Evolutionary conservation across 2,113 vertebrate genomes (phyloP).

Genomic region (Dolichotis patagonum): DNA sequence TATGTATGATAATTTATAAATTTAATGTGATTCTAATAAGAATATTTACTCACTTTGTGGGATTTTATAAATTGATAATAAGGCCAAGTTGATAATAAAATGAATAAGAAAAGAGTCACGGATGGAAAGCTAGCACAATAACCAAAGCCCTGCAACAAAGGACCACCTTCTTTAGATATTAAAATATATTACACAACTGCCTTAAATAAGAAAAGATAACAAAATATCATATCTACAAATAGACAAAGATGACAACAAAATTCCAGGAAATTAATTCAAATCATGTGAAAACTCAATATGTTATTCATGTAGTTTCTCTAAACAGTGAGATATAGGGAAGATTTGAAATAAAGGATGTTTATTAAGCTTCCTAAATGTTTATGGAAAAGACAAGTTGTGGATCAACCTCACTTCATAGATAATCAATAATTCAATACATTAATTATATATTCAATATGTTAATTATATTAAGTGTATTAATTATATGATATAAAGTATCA

Average conservation of each 20-base stretch:
- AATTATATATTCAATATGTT: no score
- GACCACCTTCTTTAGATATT: not conserved
- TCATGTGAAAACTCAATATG: not conserved
- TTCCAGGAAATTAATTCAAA: not conserved
- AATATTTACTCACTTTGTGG: not conserved
- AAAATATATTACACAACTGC: not conserved
- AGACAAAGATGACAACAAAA: not conserved
- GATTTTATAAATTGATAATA: not conserved
- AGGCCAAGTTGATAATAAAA: not conserved
- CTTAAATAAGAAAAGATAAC: not conserved
- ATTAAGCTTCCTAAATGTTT: not conserved
- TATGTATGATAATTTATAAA: not conserved
- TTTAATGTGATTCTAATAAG: not conserved
- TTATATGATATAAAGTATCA: not conserved
- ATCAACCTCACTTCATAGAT: not conserved
- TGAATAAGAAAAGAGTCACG: not conserved
- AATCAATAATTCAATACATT: not conserved
- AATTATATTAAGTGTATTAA: no score
- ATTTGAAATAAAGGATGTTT: not conserved
- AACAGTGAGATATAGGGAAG: not conserved
- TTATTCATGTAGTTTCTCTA: not conserved
- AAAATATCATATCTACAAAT: not conserved
- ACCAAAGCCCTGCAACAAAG: not conserved
- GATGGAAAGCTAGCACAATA: not conserved
- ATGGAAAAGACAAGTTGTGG: not conserved